Conservation (phyloP, 2,113 vertebrate genomes). For the Thalassoma bifasciatum region DNA sequence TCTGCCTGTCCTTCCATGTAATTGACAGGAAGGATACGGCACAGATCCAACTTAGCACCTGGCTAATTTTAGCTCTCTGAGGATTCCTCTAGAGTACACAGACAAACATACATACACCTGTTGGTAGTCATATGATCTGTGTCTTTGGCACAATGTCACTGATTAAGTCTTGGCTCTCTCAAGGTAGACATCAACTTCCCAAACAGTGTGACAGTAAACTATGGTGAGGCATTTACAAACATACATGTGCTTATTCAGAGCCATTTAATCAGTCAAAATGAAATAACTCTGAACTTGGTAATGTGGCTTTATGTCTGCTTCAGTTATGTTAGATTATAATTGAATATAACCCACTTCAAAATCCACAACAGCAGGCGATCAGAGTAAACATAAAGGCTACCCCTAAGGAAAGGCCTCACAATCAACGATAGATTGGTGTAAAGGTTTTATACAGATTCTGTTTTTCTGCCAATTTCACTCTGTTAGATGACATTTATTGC, state of each 20-base stretch:
- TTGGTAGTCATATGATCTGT: slow-evolving; percentile 45
- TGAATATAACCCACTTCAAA: background rate
- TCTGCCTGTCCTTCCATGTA: background rate
- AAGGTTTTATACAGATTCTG: background rate
- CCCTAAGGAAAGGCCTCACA: background rate
- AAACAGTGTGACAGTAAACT: background rate
- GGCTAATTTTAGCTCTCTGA: slow-evolving; percentile 70
- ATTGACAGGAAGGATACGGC: slow-evolving; percentile 45
- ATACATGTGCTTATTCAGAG: background rate
- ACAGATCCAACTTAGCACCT: slow-evolving; percentile 62
- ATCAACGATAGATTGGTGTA: background rate
- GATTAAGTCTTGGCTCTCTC: slow-evolving; percentile 22
- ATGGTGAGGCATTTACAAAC: background rate
- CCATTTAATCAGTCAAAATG: background rate
- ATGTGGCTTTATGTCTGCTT: too few species aligned
- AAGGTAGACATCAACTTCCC: slow-evolving; percentile 5
- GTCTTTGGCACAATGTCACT: slow-evolving; percentile 68
- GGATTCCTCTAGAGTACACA: slow-evolving; percentile 36
- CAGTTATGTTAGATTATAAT: too few species aligned
- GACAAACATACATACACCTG: slow-evolving; percentile 56
- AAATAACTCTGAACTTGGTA: background rate
- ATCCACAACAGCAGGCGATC: background rate
- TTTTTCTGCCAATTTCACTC: background rate
- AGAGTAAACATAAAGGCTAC: background rate
- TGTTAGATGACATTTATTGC: too few species aligned